Percentiles rank a stretch among this genome's conserved stretches.
Conservation (phyloP, 2,888 invertebrate genomes). For the Mythimna ferrago region DNA sequence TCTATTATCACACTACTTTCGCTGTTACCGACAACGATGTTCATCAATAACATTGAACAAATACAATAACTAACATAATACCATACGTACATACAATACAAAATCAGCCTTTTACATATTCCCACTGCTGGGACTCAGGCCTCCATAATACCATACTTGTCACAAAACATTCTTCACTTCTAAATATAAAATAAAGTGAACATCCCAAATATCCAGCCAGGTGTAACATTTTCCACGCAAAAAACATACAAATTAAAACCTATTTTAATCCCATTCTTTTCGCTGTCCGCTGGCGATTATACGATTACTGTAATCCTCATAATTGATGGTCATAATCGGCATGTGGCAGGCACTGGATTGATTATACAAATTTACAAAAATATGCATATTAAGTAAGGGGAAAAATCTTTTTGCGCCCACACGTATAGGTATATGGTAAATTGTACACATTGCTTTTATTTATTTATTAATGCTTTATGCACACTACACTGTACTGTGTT, state of each 20-base stretch:
- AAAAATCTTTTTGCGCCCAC: conserved; percentile 57
- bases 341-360: conserved; percentile 54
- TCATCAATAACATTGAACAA: neutral
- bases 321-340: conserved; percentile 61
- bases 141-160: no score
- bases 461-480: no score
- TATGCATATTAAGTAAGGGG: conserved; percentile 66
- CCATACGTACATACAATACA: neutral
- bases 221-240: conserved; percentile 6
- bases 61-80: neutral
- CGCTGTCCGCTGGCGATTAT: conserved; percentile 51
- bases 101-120: no score
- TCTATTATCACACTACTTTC: neutral
- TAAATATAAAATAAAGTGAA: conserved; percentile 2
- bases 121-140: no score
- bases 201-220: neutral
- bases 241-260: conserved; percentile 44
- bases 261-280: conserved; percentile 46
- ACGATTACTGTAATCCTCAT: conserved; percentile 54
- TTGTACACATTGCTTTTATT: no score
- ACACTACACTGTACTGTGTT: no score
- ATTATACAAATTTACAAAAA: conserved; percentile 67
- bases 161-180: neutral
- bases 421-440: neutral
- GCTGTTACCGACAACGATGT: neutral